Base-by-base conservation (phyloP, 2,888 invertebrate species). In the Platerodrilus igneus region DNA sequence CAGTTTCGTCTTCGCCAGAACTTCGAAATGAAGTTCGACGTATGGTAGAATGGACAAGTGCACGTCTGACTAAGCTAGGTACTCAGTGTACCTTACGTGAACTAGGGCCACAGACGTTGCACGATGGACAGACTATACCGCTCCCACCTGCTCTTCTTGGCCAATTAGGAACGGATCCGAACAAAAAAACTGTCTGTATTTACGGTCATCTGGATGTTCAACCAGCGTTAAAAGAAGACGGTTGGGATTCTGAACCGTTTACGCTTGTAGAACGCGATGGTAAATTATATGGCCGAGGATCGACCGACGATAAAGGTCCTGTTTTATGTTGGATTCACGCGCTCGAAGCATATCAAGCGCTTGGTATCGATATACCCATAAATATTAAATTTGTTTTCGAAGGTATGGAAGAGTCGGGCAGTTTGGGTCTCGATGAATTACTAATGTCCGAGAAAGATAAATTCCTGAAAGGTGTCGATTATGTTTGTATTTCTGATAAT, bases 161-260 rank as follows among this genome's bases (percentile, higher is more conserved):
- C 23, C 70, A 71, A 18, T 71, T 94, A 30, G 93, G 93, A 50
- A 78, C 76, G 52, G 90, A 95, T 62, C 72, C 80, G 0, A 76
- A 77, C 22, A 97, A 96, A 71, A 93, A 91, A 62, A 99, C 96
- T 4, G 80, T 99, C 25, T 81, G 90, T 40, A 75, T 99, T 39
- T 99, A 99, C 67, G 97, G 97, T 0, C 99, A 99, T 71, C 77
- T 99, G 60, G 99, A 99, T 74, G 99, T 99, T 1, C 97, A 97
- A 66, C 97, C 97, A 6, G 99, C 97, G 1, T 66, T 82, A 17
- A 82, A 81, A 62, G 85, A 86, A 46, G 96, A 96, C 73, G 97
- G 96, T 0, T 97, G 97, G 97, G 76, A 87, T 50, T 85, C 92
- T 0, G 92, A 97, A 43, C 97, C 99, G 0, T 99, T 97, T 72